Conservation (phyloP, 2,888 invertebrate genomes). For the Caradrina kadenii region DNA sequence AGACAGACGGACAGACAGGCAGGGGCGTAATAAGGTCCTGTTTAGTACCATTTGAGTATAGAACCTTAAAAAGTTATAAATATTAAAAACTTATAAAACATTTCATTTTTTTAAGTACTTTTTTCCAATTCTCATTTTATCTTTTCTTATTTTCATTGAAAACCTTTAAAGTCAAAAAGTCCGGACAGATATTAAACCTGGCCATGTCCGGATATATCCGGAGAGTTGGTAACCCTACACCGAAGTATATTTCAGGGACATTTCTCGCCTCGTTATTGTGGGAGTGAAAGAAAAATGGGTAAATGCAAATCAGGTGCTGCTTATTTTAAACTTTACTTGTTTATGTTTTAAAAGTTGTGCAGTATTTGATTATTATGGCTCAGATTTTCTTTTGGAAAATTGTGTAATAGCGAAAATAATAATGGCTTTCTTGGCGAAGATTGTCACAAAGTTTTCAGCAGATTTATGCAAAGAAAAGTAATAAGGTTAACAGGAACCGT, state of each 20-base stretch:
- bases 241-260: conserved; percentile 18
- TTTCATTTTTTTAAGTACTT: too few species aligned
- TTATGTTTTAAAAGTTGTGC: conserved; percentile 30
- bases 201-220: too few species aligned
- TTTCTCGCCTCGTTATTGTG: conserved; percentile 6
- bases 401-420: conserved; percentile 15
- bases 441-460: neutral
- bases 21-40: too few species aligned
- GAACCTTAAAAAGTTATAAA: too few species aligned
- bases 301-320: conserved; percentile 37
- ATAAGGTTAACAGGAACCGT: neutral
- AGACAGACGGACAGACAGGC: too few species aligned
- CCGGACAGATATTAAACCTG: too few species aligned
- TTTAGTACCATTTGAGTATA: too few species aligned
- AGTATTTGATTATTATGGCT: conserved; percentile 25
- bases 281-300: conserved; percentile 33
- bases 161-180: too few species aligned
- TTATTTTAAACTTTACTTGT: conserved; percentile 37
- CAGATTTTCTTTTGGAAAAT: conserved; percentile 19
- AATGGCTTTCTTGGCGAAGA: conserved; percentile 6
- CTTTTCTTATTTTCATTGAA: too few species aligned
- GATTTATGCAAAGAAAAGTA: conserved; percentile 1
- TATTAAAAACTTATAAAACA: too few species aligned
- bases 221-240: neutral
- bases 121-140: too few species aligned